Evolutionary conservation across 1,140 invertebrate genomes (phyloP), one percentile per base, ranked within the genome.

Genomic region (Chironomus tepperi): DNA sequence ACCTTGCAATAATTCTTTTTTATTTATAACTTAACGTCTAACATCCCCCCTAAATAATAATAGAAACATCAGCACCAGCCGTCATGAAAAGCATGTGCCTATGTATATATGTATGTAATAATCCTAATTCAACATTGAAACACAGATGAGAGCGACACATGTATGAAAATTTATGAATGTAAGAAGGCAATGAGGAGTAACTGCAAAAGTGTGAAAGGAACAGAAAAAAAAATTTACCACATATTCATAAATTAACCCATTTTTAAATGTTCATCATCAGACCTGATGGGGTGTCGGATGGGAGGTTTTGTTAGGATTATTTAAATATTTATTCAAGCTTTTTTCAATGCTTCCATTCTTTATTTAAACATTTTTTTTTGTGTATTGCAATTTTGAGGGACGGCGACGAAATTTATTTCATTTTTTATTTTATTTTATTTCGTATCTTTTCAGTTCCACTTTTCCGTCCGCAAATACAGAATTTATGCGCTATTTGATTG

Each of bases 211-310:
- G 47, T n/a, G 47, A 57, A 57, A 57, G n/a, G 47, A n/a, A 70
- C 65, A 70, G 10, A 57, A 57, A 57, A 57, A n/a, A 57, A 57
- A 57, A n/a, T 18, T 19, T 7, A 19, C 65, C 65, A 18, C 65
- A 21, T 16, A 70, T 70, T 70, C 18, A 70, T 70, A 70, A 70
- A 70, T 70, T 70, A 19, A 70, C 65, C 65, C 65, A 70, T 70
- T 70, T 57, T 57, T 57, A 57, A 57, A 57, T 57, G 47, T 57
- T 57, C 47, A 57, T 57, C 65, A 70, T 57, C 9, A 70, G 9
- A 70, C 9, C n/a, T 57, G 47, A 57, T 2, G 47, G 47, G n/a
- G 47, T 34, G 24, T 34, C 12, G 12, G 47, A n/a, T n/a, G n/a
- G 47, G 10, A 5, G 47, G n/a, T 5, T 57, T 57, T 57, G 12